A percentile compares a stretch with the other conserved stretches of the same genome.
Evolutionary conservation across 2,797 vertebrate species (phyloP).

Genomic region (Staurois parvus): DNA sequence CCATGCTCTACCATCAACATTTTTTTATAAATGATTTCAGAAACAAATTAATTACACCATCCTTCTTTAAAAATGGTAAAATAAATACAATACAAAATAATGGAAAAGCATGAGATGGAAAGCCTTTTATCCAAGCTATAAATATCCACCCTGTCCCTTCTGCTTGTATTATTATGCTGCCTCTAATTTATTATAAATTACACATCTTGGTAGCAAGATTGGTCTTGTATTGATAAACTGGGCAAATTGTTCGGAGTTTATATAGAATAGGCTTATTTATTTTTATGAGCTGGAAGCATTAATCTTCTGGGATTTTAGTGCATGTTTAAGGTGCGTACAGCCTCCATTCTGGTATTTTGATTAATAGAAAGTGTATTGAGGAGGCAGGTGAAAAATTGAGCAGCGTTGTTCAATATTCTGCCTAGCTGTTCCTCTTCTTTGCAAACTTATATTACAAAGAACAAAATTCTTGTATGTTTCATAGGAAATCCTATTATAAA

Average conservation of each 20-base stretch:
- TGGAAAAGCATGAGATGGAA: background rate
- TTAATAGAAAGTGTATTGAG: slow-evolving; percentile 54
- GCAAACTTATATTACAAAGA: background rate
- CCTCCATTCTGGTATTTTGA: slow-evolving; percentile 31
- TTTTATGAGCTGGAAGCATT: slow-evolving; percentile 34
- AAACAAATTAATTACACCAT: background rate
- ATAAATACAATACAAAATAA: background rate
- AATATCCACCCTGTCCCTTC: background rate
- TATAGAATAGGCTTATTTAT: slow-evolving; percentile 40
- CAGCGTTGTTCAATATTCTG: background rate
- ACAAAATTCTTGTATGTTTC: background rate
- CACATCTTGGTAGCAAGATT: slow-evolving; percentile 32
- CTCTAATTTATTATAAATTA: slow-evolving; percentile 56
- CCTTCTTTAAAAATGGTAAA: background rate
- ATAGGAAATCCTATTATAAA: background rate
- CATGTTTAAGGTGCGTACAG: slow-evolving; percentile 17
- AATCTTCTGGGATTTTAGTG: slow-evolving; percentile 30
- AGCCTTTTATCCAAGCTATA: background rate
- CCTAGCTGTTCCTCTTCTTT: background rate
- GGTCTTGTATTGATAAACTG: slow-evolving; percentile 45
- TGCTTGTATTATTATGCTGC: background rate
- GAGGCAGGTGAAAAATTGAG: slow-evolving; percentile 43
- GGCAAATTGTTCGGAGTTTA: slow-evolving; percentile 19
- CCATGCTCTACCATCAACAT: too few species aligned
- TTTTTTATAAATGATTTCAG: too few species aligned